These are phyloP conservation scores for Sander vitreus DNA, from an alignment of 2,113 vertebrate species.

Conservation along the genomic window DNA sequence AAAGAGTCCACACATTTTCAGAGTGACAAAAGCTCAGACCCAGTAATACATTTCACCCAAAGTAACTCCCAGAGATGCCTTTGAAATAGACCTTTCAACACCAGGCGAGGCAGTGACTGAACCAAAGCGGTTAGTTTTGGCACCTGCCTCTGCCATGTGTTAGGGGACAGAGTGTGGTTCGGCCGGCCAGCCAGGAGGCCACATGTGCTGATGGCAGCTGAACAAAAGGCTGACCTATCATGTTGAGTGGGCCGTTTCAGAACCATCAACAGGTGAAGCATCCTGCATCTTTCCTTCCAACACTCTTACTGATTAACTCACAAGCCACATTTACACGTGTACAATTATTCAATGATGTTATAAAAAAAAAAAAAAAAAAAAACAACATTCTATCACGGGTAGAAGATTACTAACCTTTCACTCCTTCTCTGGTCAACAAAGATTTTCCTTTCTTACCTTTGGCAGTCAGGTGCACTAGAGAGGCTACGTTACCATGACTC, in stretches of 20 bases:
- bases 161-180: slow-evolving; percentile 2
- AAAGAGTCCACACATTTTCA: slow-evolving; percentile 13
- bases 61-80: slow-evolving; percentile 47
- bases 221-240: slow-evolving; percentile 72
- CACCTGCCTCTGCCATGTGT: slow-evolving; percentile 66
- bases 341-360: background rate
- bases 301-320: slow-evolving; percentile 18
- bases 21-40: slow-evolving; percentile 32
- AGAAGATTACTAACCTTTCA: background rate
- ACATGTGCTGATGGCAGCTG: slow-evolving; percentile 76
- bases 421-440: background rate
- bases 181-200: slow-evolving; percentile 35
- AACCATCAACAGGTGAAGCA: slow-evolving; percentile 54
- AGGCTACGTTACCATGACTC: background rate
- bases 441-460: background rate
- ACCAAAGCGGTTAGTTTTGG: slow-evolving; percentile 41
- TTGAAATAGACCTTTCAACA: slow-evolving; percentile 45
- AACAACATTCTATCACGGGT: too few relatives aligned
- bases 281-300: slow-evolving; percentile 52
- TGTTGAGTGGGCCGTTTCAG: slow-evolving; percentile 48
- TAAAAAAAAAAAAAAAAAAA: background rate
- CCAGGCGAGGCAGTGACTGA: slow-evolving; percentile 13
- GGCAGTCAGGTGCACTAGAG: background rate
- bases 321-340: slow-evolving; percentile 11
- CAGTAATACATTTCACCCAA: slow-evolving; percentile 13